Base-by-base conservation (phyloP, 1,140 invertebrate species). In the Drosophila simulans region DNA sequence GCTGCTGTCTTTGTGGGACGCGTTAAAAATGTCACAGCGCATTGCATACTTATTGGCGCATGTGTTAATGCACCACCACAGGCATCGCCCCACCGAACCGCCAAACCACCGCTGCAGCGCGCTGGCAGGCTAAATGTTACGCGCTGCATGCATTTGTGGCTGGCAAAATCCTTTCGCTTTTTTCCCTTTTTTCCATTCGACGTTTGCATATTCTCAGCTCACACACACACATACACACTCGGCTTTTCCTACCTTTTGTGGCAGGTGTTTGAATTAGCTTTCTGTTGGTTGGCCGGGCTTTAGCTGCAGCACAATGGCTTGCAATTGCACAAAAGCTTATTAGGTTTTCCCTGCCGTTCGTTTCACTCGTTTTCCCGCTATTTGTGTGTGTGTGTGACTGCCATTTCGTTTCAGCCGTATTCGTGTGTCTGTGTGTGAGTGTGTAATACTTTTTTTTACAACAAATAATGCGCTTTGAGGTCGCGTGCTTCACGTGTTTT, bases 1-100 rank as follows among this genome's bases (percentile, higher is more conserved):
- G 58, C 39, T 60, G 54, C 57, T 53, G 83, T 63, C 77, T 89
- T 89, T 89, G 84, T 89, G 74, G 80, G 51, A 40, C 59, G 80
- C 80, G 84, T 89, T 89, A 89, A 89, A 89, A 89, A 89, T 89
- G 84, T 89, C 84, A 89, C 84, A 89, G 84, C 77, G 84, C 84
- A 89, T 84, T 89, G 84, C 84, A 89, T 89, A 89, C 77, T 89
- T 89, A 89, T 89, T 89, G 84, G 84, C 80, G 84, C 84, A 88
- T 84, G 84, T 84, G 84, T 80, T 89, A 89, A 89, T 89, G 76
- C 84, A 80, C 39, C 60, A 62, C 63, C 71, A 46, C 59, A 65
- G 15, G 46, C 25, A 49, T 49, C 13, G 46, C 46, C 31, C 60
- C 60, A 20, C 52, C 55, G n/a, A 8, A 42, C 45, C 39, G 17